Evolutionary conservation across 2,113 vertebrate species (phyloP).

Genomic region (Coptodon bakossiorum): DNA sequence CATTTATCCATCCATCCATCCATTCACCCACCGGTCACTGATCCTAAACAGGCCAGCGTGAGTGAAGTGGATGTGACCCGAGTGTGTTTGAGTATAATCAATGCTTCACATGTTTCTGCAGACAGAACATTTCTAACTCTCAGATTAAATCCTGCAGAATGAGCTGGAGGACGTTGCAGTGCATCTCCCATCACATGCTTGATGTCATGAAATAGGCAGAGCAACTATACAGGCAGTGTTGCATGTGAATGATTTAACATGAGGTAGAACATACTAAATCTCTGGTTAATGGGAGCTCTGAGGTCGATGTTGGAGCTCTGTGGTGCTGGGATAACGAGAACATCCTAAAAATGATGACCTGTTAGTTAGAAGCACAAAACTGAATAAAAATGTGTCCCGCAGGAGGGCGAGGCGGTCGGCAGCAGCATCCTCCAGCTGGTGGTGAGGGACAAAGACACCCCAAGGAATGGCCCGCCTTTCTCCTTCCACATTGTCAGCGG

Average conservation of each 20-base stretch:
- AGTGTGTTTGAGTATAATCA: background rate
- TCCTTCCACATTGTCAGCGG: conserved; percentile 85
- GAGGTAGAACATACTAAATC: background rate
- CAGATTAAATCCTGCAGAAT: background rate
- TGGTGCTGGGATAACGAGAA: background rate
- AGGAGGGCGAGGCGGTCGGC: conserved; percentile 85
- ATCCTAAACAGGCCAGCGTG: background rate
- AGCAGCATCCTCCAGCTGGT: conserved; percentile 83
- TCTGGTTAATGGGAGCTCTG: background rate
- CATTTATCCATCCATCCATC: background rate
- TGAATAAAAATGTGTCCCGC: background rate
- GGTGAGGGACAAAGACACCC: conserved; percentile 87
- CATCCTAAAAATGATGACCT: background rate
- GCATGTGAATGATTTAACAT: background rate
- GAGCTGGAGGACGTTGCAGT: background rate
- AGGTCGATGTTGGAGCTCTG: too few species aligned
- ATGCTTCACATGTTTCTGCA: background rate
- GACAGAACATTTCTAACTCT: background rate
- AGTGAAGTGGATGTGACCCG: background rate
- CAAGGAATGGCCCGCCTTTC: conserved; percentile 86
- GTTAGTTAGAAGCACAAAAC: background rate
- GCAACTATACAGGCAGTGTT: background rate
- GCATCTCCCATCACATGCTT: background rate
- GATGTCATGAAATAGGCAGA: background rate
- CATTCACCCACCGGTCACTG: background rate